Evolutionary conservation across 2,113 vertebrate genomes (phyloP).

Genomic region (Mus spicilegus): DNA sequence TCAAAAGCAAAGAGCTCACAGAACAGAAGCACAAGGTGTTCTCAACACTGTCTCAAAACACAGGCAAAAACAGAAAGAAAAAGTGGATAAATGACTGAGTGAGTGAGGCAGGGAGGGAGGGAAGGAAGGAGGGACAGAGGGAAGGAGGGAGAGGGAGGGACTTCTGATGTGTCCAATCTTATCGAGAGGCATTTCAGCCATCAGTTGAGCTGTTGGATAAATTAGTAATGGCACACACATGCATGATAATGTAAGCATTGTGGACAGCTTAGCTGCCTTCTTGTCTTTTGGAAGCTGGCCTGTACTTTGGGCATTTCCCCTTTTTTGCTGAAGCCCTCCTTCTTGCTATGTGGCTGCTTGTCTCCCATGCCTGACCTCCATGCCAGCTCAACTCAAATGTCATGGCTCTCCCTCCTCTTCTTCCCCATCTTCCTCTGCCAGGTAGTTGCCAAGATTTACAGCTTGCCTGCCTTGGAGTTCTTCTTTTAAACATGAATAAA

Average conservation of each 20-base stretch:
- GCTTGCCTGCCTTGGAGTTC: neutral
- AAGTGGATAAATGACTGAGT: neutral
- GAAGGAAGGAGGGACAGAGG: too few relatives aligned
- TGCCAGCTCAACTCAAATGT: neutral
- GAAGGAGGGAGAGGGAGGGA: accelerated
- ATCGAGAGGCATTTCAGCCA: neutral
- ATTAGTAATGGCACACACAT: neutral
- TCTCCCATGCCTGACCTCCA: neutral
- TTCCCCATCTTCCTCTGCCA: neutral
- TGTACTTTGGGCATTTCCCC: neutral
- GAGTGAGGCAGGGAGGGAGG: neutral
- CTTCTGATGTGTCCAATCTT: neutral
- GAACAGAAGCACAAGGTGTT: neutral
- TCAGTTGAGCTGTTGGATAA: neutral
- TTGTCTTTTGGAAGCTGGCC: neutral
- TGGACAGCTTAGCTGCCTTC: neutral
- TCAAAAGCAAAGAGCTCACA: neutral
- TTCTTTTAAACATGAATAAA: neutral
- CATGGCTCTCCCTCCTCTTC: neutral
- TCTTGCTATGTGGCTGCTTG: neutral
- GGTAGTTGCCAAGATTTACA: neutral
- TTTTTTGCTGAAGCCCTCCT: neutral
- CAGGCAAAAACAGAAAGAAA: neutral
- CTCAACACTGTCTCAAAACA: neutral
- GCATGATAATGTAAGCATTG: neutral